Conservation (phyloP, 1,140 invertebrate genomes). For the Tyrophagus putrescentiae region DNA sequence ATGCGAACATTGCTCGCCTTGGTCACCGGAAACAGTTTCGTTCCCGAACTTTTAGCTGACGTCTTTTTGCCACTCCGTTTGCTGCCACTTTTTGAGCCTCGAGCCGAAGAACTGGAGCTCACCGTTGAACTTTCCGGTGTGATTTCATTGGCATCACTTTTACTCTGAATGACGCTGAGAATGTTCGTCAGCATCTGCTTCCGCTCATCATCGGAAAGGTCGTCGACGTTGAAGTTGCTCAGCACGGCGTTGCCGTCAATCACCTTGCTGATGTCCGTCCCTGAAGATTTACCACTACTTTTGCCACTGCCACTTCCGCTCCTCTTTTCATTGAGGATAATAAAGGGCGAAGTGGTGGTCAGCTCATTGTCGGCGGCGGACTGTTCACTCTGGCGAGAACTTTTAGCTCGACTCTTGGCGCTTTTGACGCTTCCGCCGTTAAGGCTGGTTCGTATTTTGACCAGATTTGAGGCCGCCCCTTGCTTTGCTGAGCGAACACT, state of each 20-base stretch:
- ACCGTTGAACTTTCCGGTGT: not conserved
- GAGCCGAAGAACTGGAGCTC: not conserved
- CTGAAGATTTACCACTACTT: not conserved
- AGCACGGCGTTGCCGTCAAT: constrained; percentile 3
- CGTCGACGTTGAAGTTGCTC: constrained; percentile 9
- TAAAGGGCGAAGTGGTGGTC: constrained; percentile 10
- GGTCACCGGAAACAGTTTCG: not conserved
- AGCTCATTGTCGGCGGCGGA: not conserved
- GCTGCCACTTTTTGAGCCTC: not conserved
- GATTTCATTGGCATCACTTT: not conserved
- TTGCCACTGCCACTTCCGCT: not conserved
- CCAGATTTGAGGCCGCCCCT: not conserved
- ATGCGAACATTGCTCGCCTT: constrained; percentile 14
- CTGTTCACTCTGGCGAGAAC: not conserved
- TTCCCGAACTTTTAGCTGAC: not conserved
- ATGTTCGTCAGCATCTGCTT: constrained; percentile 12
- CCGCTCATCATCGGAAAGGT: constrained; percentile 16
- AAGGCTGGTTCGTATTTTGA: not conserved
- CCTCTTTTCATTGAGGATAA: not conserved
- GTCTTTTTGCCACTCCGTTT: not conserved
- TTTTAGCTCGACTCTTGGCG: not conserved
- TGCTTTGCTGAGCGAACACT: not conserved
- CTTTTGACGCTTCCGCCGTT: not conserved
- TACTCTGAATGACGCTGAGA: constrained; percentile 1
- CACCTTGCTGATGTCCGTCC: not conserved